phyloP scores from a whole-genome alignment of 2,888 invertebrate genomes.

The Selenia dentaria region DNA sequence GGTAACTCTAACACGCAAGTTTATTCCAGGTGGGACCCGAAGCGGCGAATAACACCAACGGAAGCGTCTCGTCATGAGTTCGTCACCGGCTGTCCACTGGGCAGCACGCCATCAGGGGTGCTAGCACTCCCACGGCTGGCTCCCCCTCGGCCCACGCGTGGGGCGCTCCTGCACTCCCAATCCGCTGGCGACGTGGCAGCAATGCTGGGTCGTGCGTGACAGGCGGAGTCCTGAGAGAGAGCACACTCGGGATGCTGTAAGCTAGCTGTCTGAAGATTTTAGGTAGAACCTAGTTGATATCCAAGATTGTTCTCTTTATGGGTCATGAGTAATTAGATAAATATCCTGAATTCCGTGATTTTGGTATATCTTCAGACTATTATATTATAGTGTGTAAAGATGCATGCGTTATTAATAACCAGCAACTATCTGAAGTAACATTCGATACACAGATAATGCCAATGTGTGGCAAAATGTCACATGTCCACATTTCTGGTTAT shows the following conservation, averaged over 20 bases:
- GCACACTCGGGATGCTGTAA: slow-evolving; percentile 20
- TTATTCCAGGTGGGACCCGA: slow-evolving; percentile 93
- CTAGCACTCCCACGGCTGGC: slow-evolving; percentile 72
- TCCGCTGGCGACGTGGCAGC: slow-evolving; percentile 87
- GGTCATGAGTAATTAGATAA: too few species aligned
- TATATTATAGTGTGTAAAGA: too few species aligned
- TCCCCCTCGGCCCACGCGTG: slow-evolving; percentile 60
- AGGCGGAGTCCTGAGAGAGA: slow-evolving; percentile 54
- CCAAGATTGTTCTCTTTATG: too few species aligned
- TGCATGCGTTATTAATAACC: too few species aligned
- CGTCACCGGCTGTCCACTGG: slow-evolving; percentile 80
- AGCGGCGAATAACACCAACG: slow-evolving; percentile 95
- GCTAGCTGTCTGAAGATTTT: slow-evolving; percentile 1
- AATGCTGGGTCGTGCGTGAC: slow-evolving; percentile 87
- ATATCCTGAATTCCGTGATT: too few species aligned
- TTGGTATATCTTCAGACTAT: too few species aligned
- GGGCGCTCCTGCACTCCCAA: slow-evolving; percentile 85
- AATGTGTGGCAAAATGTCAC: too few species aligned
- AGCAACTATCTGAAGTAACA: too few species aligned
- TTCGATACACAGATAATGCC: too few species aligned
- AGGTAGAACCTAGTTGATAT: not conserved
- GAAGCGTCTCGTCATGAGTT: slow-evolving; percentile 96
- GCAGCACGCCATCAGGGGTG: slow-evolving; percentile 72
- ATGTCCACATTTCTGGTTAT: too few species aligned
- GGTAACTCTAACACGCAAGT: too few species aligned